Conservation (phyloP, 2,113 vertebrate genomes). For the Sylvia atricapilla region DNA sequence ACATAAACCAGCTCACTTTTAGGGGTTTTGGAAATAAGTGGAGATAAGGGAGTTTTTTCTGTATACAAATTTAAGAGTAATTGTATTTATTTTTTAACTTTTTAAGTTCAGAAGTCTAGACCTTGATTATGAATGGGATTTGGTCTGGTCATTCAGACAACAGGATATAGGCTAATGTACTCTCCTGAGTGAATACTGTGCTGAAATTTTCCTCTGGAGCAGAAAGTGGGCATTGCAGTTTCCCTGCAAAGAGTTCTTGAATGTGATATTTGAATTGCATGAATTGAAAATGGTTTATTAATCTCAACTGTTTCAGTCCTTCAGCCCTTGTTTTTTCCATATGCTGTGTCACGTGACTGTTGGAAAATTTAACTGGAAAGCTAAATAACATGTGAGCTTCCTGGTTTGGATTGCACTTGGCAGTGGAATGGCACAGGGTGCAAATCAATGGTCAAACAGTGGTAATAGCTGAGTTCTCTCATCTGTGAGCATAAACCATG, state of each 20-base stretch:
- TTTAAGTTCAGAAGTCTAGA: background rate
- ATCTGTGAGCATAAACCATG: background rate
- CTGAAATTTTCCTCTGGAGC: background rate
- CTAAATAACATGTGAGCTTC: background rate
- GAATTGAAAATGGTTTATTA: background rate
- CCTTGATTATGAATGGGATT: background rate
- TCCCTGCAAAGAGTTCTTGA: background rate
- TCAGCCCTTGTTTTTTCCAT: background rate
- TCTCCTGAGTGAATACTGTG: background rate
- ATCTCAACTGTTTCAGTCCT: background rate
- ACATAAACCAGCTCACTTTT: background rate
- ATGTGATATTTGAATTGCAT: background rate
- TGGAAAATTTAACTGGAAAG: background rate
- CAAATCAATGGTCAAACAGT: accelerated
- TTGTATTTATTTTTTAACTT: background rate
- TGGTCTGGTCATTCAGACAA: background rate
- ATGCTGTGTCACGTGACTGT: background rate
- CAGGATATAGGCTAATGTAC: background rate
- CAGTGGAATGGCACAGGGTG: background rate
- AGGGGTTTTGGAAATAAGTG: background rate
- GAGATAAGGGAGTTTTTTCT: background rate
- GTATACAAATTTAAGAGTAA: background rate
- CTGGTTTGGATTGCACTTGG: background rate
- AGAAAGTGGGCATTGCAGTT: background rate
- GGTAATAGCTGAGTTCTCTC: background rate